phyloP scores from a whole-genome alignment of 2,888 invertebrate species.

The Leucozona laternaria region DNA sequence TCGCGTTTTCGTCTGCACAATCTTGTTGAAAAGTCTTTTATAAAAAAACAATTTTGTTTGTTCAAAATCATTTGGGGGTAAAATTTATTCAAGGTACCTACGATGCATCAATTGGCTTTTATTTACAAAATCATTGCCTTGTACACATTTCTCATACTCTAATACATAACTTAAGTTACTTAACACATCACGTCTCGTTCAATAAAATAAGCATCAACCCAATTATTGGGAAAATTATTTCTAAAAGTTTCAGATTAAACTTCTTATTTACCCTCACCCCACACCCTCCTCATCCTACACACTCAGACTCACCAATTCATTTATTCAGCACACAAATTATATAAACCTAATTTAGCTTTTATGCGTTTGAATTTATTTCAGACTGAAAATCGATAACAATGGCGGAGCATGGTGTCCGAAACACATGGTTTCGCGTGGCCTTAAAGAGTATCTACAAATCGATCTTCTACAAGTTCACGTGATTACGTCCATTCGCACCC shows the following conservation, averaged over 20 bases:
- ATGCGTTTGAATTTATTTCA: constrained; percentile 82
- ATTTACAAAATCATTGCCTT: too few relatives aligned
- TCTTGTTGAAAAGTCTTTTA: too few relatives aligned
- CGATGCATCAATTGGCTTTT: too few relatives aligned
- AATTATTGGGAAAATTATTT: background rate
- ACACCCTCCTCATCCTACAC: background rate
- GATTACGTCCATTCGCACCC: constrained; percentile 90
- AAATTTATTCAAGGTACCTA: too few relatives aligned
- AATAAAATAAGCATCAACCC: background rate
- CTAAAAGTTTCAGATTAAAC: background rate
- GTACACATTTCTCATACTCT: too few relatives aligned
- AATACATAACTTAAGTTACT: background rate
- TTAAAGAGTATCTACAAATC: constrained; percentile 91
- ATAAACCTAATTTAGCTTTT: constrained; percentile 10
- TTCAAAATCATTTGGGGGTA: too few relatives aligned
- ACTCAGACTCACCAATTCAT: too few relatives aligned
- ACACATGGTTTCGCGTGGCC: constrained; percentile 88
- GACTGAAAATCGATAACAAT: constrained; percentile 90
- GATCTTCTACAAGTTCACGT: constrained; percentile 88
- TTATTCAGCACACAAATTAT: background rate
- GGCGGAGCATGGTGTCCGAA: constrained; percentile 95
- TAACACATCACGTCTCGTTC: background rate
- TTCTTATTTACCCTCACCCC: background rate
- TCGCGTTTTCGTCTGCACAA: too few relatives aligned
- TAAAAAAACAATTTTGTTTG: too few relatives aligned